Evolutionary conservation across 2,797 vertebrate genomes (phyloP).

Genomic region (Craterocephalus amniculus): DNA sequence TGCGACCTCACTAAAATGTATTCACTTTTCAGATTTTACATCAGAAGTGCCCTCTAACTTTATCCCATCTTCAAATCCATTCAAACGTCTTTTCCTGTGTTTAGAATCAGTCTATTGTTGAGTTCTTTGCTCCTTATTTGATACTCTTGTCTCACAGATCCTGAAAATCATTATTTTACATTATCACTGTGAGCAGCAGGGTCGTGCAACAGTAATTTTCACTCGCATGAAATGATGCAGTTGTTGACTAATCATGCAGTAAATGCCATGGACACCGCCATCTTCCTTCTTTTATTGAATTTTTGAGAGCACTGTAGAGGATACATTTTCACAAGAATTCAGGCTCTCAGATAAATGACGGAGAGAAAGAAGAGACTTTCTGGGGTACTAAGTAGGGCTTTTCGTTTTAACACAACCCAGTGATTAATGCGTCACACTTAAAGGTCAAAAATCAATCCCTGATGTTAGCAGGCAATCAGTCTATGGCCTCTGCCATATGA

Average conservation of each 20-base stretch:
- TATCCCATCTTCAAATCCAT: neutral
- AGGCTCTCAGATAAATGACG: neutral
- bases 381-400: constrained; percentile 1
- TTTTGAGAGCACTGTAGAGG: neutral
- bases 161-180: constrained; percentile 3
- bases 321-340: neutral
- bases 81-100: constrained; percentile 6
- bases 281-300: neutral
- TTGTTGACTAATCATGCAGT: neutral
- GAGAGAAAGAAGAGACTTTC: neutral
- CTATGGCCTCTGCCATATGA: neutral
- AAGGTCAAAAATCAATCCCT: constrained; percentile 38
- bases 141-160: constrained; percentile 4
- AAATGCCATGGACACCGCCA: neutral
- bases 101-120: neutral
- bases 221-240: neutral
- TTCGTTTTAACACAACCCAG: constrained; percentile 9
- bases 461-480: constrained; percentile 12
- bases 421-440: constrained; percentile 23
- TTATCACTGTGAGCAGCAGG: neutral
- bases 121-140: neutral
- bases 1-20: neutral
- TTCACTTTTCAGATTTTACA: constrained; percentile 16
- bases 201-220: constrained; percentile 4
- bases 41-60: neutral